phyloP scores from a whole-genome alignment of 2,113 vertebrate genomes.

The Theristicus caerulescens region DNA sequence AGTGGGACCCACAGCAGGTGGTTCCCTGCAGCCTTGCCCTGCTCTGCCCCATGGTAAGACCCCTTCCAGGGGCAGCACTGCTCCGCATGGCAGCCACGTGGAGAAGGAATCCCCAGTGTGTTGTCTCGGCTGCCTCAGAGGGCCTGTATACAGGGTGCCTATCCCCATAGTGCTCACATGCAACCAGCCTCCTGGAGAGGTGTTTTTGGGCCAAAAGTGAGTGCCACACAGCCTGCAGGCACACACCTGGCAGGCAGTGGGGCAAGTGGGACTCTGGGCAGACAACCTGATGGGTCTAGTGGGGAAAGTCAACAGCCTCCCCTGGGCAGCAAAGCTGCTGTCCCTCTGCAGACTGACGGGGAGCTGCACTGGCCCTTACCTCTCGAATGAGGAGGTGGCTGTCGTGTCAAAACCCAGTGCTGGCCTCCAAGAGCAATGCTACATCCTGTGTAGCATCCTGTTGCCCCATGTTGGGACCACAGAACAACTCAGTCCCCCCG shows the following conservation, averaged over 20 bases:
- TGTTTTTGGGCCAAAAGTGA: neutral
- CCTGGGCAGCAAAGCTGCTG: neutral
- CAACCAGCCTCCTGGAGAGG: neutral
- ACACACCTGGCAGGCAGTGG: fast-evolving
- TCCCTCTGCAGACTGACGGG: neutral
- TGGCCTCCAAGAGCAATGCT: neutral
- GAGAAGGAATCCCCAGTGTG: fast-evolving
- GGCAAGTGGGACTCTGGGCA: neutral
- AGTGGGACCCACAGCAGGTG: neutral
- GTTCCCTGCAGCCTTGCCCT: neutral
- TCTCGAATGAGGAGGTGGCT: fast-evolving
- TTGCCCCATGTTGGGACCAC: neutral
- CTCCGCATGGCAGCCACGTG: fast-evolving
- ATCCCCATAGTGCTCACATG: neutral
- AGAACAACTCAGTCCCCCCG: fast-evolving
- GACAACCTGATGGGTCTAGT: neutral
- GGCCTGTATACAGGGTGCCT: fast-evolving
- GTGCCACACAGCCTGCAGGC: neutral
- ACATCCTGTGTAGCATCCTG: neutral
- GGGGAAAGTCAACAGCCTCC: neutral
- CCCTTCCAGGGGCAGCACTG: neutral
- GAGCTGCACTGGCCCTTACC: neutral
- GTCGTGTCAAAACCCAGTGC: neutral
- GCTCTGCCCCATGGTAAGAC: neutral
- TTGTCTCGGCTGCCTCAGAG: neutral